Evolutionary conservation across 2,797 vertebrate genomes (phyloP).

Genomic region (Eidolon dupreanum): DNA sequence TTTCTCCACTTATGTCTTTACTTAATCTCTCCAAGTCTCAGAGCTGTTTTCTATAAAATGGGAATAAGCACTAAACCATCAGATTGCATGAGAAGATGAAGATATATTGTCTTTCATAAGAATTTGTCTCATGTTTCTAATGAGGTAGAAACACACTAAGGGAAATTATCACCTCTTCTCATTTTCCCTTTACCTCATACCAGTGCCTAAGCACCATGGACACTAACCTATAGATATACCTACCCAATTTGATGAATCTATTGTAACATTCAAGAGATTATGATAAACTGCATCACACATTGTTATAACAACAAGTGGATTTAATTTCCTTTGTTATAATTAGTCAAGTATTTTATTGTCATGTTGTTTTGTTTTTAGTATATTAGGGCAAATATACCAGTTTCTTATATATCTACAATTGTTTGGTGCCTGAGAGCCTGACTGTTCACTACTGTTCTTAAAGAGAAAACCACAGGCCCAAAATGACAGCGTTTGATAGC

Average conservation of each 20-base stretch:
- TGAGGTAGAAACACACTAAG: neutral
- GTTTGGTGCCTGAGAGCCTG: neutral
- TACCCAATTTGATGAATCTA: neutral
- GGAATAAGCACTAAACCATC: neutral
- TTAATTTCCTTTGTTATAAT: neutral
- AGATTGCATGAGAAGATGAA: neutral
- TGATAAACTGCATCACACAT: neutral
- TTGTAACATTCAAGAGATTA: neutral
- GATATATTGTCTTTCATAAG: fast-evolving
- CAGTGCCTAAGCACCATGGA: neutral
- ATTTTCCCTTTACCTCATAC: neutral
- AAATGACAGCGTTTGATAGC: neutral
- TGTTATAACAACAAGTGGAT: neutral
- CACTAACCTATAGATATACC: neutral
- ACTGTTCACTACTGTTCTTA: neutral
- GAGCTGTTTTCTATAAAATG: neutral
- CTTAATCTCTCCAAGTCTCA: neutral
- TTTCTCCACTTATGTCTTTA: neutral
- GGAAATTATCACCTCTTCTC: neutral
- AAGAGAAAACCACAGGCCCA: neutral
- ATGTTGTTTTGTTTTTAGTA: neutral
- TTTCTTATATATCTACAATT: neutral
- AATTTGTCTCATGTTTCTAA: neutral
- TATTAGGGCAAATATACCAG: neutral
- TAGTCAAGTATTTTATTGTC: neutral